Evolutionary conservation across 2,113 vertebrate genomes (phyloP), one percentile per base, ranked within the genome.

Genomic region (Crotalus viridis): DNA sequence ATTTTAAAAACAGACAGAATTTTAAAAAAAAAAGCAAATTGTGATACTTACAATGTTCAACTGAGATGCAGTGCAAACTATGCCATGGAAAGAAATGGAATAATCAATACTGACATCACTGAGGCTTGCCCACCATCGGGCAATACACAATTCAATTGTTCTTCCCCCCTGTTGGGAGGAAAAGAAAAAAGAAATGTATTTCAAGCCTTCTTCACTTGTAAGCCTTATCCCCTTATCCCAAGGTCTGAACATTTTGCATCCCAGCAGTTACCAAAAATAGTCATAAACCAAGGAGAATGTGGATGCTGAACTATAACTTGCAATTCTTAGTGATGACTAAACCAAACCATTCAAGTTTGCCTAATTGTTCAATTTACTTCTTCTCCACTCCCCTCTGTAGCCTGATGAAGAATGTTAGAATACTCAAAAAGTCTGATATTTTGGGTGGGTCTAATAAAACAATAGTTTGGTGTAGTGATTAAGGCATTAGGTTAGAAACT

Each of bases 41-140:
- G 69, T 86, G 69, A 93, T 92, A 98, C 98, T 99, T 97, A 99
- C 99, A 95, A 99, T 98, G 94, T 99, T 99, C 94, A 99, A 95
- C 5, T 99, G 98, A 90, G 98, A 98, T n/a, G 99, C 97, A 87
- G 97, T 98, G 91, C 98, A 98, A 89, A 96, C 95, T 46, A 99
- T 98, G 9, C 99, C 99, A 69, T 99, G 99, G 95, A 99, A 99
- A 6, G 98, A 98, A 97, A 99, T 95, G 26, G 96, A 98, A 95
- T 99, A 99, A 95, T 99, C 98, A 93, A 99, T 98, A 5, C 97
- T 98, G 95, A 99, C 99, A 4, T 99, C 99, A 1, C 98, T 99
- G 88, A 99, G 97, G 96, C 99, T 99, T 85, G 99, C 99, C 99
- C 99, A 99, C 99, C 99, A 99, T 7, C 99, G 99, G 39, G 99